Evolutionary conservation across 2,888 invertebrate genomes (phyloP).

Genomic region (Anoplius nigerrimus): DNA sequence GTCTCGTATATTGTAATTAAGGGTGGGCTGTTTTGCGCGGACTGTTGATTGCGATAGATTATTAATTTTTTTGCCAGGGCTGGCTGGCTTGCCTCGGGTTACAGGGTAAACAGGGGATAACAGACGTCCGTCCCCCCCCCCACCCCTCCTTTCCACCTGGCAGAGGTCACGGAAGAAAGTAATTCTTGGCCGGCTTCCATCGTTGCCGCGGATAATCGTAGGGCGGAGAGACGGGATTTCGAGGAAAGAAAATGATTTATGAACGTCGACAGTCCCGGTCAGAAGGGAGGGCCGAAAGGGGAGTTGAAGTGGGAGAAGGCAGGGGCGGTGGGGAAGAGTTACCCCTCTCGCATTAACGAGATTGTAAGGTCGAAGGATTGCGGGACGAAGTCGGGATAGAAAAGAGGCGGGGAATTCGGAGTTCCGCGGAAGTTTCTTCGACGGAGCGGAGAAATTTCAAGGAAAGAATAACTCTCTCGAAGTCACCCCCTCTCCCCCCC

Average conservation of each 20-base stretch:
- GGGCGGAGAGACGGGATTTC: constrained; percentile 30
- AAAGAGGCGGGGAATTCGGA: constrained; percentile 31
- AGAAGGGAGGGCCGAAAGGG: not conserved
- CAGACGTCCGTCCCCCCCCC: too few species aligned
- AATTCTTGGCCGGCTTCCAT: constrained; percentile 32
- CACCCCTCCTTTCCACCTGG: not conserved
- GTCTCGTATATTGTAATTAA: too few species aligned
- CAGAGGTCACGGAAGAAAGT: constrained; percentile 38
- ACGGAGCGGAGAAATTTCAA: constrained; percentile 42
- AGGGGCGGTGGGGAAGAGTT: constrained; percentile 4
- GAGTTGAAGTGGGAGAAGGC: not conserved
- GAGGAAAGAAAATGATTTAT: constrained; percentile 49
- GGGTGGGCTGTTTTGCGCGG: too few species aligned
- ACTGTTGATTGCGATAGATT: too few species aligned
- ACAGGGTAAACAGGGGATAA: too few species aligned
- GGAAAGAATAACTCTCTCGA: constrained; percentile 40
- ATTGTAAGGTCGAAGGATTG: constrained; percentile 40
- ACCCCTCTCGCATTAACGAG: constrained; percentile 44
- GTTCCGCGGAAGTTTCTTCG: constrained; percentile 37
- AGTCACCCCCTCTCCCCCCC: not conserved
- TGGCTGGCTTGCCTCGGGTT: too few species aligned
- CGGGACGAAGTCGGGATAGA: too few species aligned
- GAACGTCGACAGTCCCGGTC: constrained; percentile 16
- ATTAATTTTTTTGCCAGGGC: too few species aligned
- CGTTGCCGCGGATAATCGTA: constrained; percentile 30